Base-by-base conservation (phyloP, 2,797 vertebrate genomes). In the Sebastes vulpes region DNA sequence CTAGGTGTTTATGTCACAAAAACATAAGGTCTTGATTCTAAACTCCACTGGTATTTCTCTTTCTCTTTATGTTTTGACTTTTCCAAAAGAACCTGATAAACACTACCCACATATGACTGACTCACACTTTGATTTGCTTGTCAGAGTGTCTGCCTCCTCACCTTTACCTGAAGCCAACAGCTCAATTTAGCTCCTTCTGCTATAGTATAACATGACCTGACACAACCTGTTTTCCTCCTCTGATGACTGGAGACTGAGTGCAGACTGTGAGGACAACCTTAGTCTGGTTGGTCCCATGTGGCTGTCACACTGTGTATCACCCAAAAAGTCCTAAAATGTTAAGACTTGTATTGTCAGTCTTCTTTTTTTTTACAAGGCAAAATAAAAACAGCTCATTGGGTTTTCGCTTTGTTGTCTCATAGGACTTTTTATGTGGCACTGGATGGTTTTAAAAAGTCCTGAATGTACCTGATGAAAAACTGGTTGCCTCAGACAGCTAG, bases 61-160 rank as follows among this genome's bases (percentile, higher is more conserved):
- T 14, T 67, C 21, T 20, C 8, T 53, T 64, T 35, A 8, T 69
- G 14, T 69, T 58, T n/a, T 26, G 38, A 67, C 64, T 65, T 66
- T 63, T 73, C 25, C 46, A 65, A 48, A 53, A 63, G 46, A 65
- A 70, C 32, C 50, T 4, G 29, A 64, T 50, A 61, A 65, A 58
- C 20, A 25, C 67, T 48, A 32, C 67, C 75, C 76, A 66, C 82
- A 59, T 48, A 58, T 29, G 42, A 59, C 57, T 77, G 70, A 77
- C 60, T 83, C 77, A 71, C 38, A 6, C 65, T 61, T 76, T 72
- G 58, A 59, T 70, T 73, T 58, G 66, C 42, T 58, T 67, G 42
- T 77, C 63, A 46, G 58, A 52, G 12, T 4, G 58, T 16, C 58
- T 57, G 58, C 52, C 25, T 59, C 52, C 11, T 26, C 14, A 48